phyloP scores from a whole-genome alignment of 2,888 invertebrate genomes.

The Agonopterix heracliana region DNA sequence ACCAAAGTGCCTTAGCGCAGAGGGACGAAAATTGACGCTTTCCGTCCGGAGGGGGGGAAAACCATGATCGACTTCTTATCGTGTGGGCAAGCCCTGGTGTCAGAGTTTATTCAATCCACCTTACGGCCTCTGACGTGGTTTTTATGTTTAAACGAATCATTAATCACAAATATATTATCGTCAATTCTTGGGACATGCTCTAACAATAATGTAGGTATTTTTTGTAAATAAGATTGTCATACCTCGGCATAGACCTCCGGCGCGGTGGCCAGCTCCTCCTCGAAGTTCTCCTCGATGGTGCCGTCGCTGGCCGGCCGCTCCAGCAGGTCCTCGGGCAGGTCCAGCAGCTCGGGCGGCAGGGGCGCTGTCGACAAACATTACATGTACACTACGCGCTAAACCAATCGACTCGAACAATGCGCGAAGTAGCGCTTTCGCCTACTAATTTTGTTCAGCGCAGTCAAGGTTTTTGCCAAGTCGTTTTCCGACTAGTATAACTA shows the following conservation, averaged over 20 bases:
- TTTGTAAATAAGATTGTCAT: too few species aligned
- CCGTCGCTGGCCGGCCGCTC: conserved; percentile 85
- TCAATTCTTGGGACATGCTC: too few species aligned
- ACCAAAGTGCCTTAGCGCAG: too few species aligned
- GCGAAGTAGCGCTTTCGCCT: neutral
- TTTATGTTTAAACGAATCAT: too few species aligned
- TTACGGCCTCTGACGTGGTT: too few species aligned
- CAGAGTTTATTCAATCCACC: too few species aligned
- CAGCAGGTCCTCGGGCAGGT: conserved; percentile 44
- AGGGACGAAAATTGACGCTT: too few species aligned
- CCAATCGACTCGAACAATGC: neutral
- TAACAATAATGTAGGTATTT: too few species aligned
- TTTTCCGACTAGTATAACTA: neutral
- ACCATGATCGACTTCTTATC: too few species aligned
- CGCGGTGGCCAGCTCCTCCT: conserved; percentile 86
- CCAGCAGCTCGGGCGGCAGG: conserved; percentile 55
- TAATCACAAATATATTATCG: too few species aligned
- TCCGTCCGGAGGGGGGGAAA: too few species aligned
- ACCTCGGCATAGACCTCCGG: conserved; percentile 67
- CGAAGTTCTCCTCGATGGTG: conserved; percentile 93
- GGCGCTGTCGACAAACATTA: conserved; percentile 35
- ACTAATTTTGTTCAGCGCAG: neutral
- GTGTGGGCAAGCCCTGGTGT: too few species aligned
- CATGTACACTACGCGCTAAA: neutral
- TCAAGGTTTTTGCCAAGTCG: neutral